Evolutionary conservation across 30 jellyfish, hydroid and myxozoan genomes (phyloP), one percentile per base, ranked within the genome.

Genomic region (Turritopsis dohrnii): DNA sequence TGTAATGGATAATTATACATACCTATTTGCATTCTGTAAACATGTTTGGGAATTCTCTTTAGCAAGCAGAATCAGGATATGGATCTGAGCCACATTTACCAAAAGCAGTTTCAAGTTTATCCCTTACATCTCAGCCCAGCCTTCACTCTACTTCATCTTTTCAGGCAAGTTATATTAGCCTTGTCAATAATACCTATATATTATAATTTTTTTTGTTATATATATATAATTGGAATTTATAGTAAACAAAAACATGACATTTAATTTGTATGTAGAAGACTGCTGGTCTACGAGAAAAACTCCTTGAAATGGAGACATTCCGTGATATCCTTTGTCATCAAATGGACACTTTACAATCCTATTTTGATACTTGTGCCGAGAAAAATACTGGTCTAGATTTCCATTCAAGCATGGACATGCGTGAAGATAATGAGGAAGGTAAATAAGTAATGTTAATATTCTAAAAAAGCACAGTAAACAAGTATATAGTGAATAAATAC

Each of bases 11-110:
- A n/a, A n/a, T n/a, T n/a, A n/a, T n/a, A n/a, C n/a, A n/a, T n/a
- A n/a, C n/a, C n/a, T n/a, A n/a, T n/a, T n/a, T n/a, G n/a, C n/a
- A n/a, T n/a, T n/a, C n/a, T n/a, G n/a, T n/a, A n/a, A n/a, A n/a
- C n/a, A n/a, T n/a, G n/a, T 41, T 41, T 41, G 60, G 60, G 13
- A 41, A 41, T 41, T 41, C 60, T 41, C 13, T 41, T 41, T 88
- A 93, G 98, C 96, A 86, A 86, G 94, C 95, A 0, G 98, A 93
- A 72, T 86, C 96, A 8, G 98, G 96, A 16, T 93, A 93, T 85
- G 96, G 98, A 24, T 93, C 98, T 1, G 98, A 93, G 79, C 86
- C 98, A 4, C 98, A 93, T 66, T 80, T 93, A n/a, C 98, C 96
- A 18, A 93, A 93, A 86, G 98, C 94, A 52, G 96, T 81, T 29